Conservation (phyloP, 2,888 invertebrate species). For the Nephrotoma flavescens region DNA sequence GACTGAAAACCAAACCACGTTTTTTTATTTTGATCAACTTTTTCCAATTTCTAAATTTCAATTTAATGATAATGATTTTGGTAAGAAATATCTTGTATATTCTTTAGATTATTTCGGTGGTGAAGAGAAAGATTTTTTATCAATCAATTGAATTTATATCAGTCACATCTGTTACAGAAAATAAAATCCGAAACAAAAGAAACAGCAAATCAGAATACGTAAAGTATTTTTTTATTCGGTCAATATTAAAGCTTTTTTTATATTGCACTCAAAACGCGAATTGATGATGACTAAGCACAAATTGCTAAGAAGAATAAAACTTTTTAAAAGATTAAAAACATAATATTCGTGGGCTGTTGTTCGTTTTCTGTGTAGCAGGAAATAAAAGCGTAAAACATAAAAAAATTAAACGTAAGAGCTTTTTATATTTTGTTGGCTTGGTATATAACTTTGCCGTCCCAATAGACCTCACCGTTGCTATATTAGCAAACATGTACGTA, state of each 20-base stretch:
- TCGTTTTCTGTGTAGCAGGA: background rate
- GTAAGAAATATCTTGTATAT: background rate
- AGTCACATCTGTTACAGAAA: background rate
- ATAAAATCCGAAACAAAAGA: background rate
- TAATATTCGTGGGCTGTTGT: background rate
- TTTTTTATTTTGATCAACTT: background rate
- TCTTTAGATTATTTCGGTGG: background rate
- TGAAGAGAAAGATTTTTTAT: background rate
- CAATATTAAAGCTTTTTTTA: background rate
- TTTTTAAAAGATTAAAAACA: background rate
- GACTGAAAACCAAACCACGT: background rate
- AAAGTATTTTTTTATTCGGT: background rate
- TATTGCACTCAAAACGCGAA: background rate
- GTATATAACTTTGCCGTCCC: background rate
- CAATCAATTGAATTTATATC: background rate
- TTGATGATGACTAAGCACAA: background rate
- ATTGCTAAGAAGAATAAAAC: background rate
- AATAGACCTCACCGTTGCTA: background rate
- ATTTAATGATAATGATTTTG: background rate
- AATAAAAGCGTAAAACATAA: background rate
- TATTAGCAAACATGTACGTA: background rate
- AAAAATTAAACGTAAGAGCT: background rate
- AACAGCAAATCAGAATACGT: background rate
- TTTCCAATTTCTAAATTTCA: background rate
- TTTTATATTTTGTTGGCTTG: background rate